Base-by-base conservation (phyloP, 2,113 vertebrate genomes). In the Sus scrofa region DNA sequence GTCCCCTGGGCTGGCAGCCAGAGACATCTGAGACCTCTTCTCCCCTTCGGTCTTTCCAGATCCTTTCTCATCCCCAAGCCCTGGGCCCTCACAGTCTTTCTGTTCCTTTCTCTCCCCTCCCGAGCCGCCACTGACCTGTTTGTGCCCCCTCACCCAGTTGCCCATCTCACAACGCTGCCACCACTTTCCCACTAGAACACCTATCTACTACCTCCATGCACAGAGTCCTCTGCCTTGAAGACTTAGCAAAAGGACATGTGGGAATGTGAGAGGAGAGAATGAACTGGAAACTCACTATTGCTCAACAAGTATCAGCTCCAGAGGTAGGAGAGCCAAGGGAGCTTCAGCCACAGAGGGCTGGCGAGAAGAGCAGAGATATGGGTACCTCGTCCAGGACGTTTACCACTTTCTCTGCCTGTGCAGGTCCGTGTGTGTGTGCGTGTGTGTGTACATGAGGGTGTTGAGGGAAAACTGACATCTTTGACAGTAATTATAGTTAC, bases 401-500 rank as follows among this genome's bases (percentile, higher is more conserved):
- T 3, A 1, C 20, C 13, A 79, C 52, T n/a, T 71, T 26, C 20
- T 60, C 26, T 81, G 11, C 18, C 24, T 24, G 15, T 13, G 22
- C 2, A 3, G 10, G n/a, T 39, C 65, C 30, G 18, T 37, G 15
- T 37, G 30, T 34, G 6, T 39, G 19, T 19, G 54, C 18, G 10
- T 16, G 74, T 7, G 15, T 14, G 37, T 6, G 22, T 26, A 71
- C 71, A 73, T 37, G 88, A n/a, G 58, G 52, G 18, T 93, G 82
- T 37, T 68, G 71, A 77, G 19, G 71, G 44, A 24, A 97, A 95
- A 79, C 6, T 91, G 89, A 95, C 68, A 78, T 89, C 63, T 96
- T 44, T 93, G 86, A 91, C 88, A 95, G 94, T 84, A 96, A 97
- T 95, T 97, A 93, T 19, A 79, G 84, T 93, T 77, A 96, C 60